These are phyloP conservation scores for Dryadula phaetusa DNA, from an alignment of 2,888 invertebrate genomes.

Conservation along the genomic window DNA sequence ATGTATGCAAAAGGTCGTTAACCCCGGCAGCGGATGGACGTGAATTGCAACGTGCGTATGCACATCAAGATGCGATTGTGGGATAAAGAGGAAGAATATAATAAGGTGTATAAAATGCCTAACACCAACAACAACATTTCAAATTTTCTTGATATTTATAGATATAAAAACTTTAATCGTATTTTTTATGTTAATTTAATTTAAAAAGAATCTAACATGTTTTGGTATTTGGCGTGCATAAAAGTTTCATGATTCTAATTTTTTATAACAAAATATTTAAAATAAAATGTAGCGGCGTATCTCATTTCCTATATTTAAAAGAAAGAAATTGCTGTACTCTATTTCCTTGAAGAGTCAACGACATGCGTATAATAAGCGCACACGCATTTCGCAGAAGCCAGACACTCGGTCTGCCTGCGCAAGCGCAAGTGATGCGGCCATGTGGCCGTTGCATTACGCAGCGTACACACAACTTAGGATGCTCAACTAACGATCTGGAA, in stretches of 20 bases:
- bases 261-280: slow-evolving; percentile 6
- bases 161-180: not conserved
- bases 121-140: not conserved
- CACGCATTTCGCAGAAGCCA: slow-evolving; percentile 63
- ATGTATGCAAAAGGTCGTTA: slow-evolving; percentile 58
- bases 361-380: slow-evolving; percentile 46
- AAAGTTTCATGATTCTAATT: not conserved
- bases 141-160: slow-evolving; percentile 1
- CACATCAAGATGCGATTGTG: slow-evolving; percentile 67
- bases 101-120: not conserved
- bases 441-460: slow-evolving; percentile 49
- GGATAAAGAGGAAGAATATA: slow-evolving; percentile 55
- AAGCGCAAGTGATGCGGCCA: slow-evolving; percentile 50
- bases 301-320: slow-evolving; percentile 5
- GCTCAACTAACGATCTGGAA: slow-evolving; percentile 29
- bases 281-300: not conserved
- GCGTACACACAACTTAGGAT: slow-evolving; percentile 35
- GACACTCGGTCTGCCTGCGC: slow-evolving; percentile 72
- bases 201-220: not conserved
- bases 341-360: slow-evolving; percentile 44
- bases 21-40: slow-evolving; percentile 68
- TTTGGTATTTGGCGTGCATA: too few relatives aligned
- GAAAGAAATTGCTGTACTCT: slow-evolving; percentile 18
- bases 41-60: slow-evolving; percentile 64
- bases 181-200: not conserved